Evolutionary conservation across 2,888 invertebrate genomes (phyloP), one percentile per base, ranked within the genome.

Genomic region (Tachina lurida): DNA sequence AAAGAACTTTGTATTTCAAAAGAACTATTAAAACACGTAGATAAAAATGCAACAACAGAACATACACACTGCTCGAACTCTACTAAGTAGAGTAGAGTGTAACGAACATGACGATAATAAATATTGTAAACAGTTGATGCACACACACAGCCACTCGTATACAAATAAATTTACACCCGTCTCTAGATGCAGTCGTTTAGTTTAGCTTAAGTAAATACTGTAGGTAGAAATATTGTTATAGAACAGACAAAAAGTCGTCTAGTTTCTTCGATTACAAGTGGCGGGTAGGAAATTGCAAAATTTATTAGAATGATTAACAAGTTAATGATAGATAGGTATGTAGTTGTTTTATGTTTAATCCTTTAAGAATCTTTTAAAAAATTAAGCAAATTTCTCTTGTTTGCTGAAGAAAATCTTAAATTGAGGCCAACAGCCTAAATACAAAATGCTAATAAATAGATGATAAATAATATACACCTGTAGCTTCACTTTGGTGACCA

Each of bases 181-280:
- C 68, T 62, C 74, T 54, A 73, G 77, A 73, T 77, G 73, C 77
- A 83, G 54, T 65, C 43, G 58, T 65, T n/a, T 41, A 54, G 65
- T 31, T 49, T 41, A 65, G 70, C 56, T 77, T 58, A 77, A 82
- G 49, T 17, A 71, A 71, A 77, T 49, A 39, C 17, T 47, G 17
- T 65, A 74, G 10, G n/a, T 70, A 68, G 39, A 31, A 31, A 52
- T 67, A 67, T 74, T 83, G 47, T 58, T 63, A 52, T 71, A 67
- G 67, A 84, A 78, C 77, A 84, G 83, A 84, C 83, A 84, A 78
- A 73, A 84, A 78, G 83, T 78, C 83, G 83, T 84, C 83, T 73
- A 31, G 19, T 58, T 75, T 41, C 12, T 63, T 71, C 15, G 10
- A 39, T 13, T 12, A n/a, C 22, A 56, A 68, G 68, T 17, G 17